These are phyloP conservation scores for Vanessa tameamea DNA, from an alignment of 1,140 invertebrate genomes.

Conservation along the genomic window DNA sequence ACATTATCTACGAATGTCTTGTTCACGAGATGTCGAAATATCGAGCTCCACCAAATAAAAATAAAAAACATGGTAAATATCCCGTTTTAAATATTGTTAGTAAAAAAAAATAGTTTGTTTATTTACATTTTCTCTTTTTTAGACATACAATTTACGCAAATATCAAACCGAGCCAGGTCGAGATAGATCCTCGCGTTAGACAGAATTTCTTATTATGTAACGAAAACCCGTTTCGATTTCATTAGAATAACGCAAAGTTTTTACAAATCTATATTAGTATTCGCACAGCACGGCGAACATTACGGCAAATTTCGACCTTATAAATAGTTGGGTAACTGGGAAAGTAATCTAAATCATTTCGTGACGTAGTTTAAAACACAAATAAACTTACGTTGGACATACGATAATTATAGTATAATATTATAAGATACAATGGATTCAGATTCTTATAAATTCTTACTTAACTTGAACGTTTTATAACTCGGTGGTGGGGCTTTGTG, in stretches of 20 bases:
- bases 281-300: slow-evolving; percentile 28
- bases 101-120: neutral
- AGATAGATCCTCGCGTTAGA: neutral
- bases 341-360: slow-evolving; percentile 27
- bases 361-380: neutral
- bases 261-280: slow-evolving; percentile 42
- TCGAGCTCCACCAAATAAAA: too few relatives aligned
- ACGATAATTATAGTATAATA: too few relatives aligned
- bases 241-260: slow-evolving; percentile 47
- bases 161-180: neutral
- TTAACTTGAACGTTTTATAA: too few relatives aligned
- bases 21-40: too few relatives aligned
- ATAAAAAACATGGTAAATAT: too few relatives aligned
- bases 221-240: slow-evolving; percentile 44
- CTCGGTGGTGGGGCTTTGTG: too few relatives aligned
- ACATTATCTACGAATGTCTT: too few relatives aligned
- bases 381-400: too few relatives aligned
- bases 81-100: too few relatives aligned
- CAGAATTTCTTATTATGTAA: slow-evolving; percentile 48
- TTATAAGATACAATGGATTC: too few relatives aligned
- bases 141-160: neutral
- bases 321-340: slow-evolving; percentile 28
- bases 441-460: too few relatives aligned
- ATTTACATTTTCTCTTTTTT: neutral
- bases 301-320: slow-evolving; percentile 38